Percentiles rank a stretch among this genome's conserved stretches.
These are phyloP conservation scores for Tipula unca DNA, from an alignment of 2,888 invertebrate species.

Conservation along the genomic window DNA sequence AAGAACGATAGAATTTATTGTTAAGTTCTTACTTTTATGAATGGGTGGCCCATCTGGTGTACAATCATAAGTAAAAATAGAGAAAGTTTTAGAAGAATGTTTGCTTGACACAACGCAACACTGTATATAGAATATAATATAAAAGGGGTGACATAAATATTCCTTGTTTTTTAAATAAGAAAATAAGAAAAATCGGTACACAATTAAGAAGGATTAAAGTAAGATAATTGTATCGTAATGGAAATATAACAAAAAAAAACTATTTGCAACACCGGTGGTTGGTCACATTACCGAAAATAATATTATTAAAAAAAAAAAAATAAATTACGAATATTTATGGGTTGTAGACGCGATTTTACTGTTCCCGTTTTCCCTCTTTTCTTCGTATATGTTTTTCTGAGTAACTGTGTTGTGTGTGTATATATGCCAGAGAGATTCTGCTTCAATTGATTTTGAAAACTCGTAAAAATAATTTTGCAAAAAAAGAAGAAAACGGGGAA, in stretches of 20 bases:
- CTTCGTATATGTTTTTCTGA: neutral
- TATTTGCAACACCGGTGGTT: conserved; percentile 19
- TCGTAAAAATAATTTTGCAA: neutral
- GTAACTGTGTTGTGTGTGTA: neutral
- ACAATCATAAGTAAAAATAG: neutral
- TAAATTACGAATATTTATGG: conserved; percentile 14
- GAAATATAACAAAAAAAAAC: conserved; percentile 3
- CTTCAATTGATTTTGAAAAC: conserved; percentile 8
- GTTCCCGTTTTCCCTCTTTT: neutral
- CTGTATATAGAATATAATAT: neutral
- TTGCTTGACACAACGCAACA: neutral
- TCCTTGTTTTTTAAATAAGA: neutral
- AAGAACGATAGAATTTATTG: neutral
- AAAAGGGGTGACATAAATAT: neutral
- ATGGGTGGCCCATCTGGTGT: neutral
- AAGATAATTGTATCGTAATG: conserved; percentile 8
- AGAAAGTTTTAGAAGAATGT: neutral
- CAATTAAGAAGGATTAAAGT: neutral
- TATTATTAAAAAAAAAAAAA: neutral
- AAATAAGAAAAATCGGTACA: neutral
- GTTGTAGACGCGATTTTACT: neutral
- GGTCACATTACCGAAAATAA: conserved; percentile 1
- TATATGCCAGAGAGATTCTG: neutral
- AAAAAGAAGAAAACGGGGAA: neutral
- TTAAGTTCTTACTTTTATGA: neutral